phyloP scores from a whole-genome alignment of 2,113 vertebrate genomes.

The Prietella phreatophila region DNA sequence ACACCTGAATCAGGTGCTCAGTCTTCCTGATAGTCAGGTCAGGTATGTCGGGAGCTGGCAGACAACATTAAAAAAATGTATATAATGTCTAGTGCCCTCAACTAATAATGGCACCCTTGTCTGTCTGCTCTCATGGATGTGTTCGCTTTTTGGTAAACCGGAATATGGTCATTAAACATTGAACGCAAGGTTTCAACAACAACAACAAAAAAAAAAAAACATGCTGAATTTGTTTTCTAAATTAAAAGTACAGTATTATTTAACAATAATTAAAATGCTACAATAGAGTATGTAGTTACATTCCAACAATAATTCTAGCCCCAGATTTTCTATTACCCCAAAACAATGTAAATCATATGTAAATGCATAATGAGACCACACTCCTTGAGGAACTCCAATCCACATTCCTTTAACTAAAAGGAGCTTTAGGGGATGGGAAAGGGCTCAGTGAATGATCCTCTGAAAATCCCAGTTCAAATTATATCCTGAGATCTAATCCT shows the following conservation, averaged over 20 bases:
- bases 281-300: background rate
- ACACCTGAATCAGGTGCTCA: background rate
- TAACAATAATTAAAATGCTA: background rate
- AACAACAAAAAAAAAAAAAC: background rate
- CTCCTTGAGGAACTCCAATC: slow-evolving; percentile 6
- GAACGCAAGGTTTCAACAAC: background rate
- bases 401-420: slow-evolving; percentile 23
- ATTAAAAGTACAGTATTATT: background rate
- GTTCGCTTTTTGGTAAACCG: too few species aligned
- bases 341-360: background rate
- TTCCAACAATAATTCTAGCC: background rate
- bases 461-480: slow-evolving; percentile 8
- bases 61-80: background rate
- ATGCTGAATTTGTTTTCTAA: background rate
- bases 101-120: too few species aligned
- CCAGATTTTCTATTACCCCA: too few species aligned
- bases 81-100: too few species aligned
- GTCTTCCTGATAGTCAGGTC: background rate
- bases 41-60: background rate
- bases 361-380: slow-evolving; percentile 19
- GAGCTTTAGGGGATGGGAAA: slow-evolving; percentile 3
- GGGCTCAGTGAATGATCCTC: slow-evolving; percentile 11
- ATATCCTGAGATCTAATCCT: slow-evolving; percentile 22
- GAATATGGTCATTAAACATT: background rate
- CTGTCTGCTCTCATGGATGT: too few species aligned